phyloP scores from a whole-genome alignment of 2,888 invertebrate species.

The Pharmacophagus antenor region DNA sequence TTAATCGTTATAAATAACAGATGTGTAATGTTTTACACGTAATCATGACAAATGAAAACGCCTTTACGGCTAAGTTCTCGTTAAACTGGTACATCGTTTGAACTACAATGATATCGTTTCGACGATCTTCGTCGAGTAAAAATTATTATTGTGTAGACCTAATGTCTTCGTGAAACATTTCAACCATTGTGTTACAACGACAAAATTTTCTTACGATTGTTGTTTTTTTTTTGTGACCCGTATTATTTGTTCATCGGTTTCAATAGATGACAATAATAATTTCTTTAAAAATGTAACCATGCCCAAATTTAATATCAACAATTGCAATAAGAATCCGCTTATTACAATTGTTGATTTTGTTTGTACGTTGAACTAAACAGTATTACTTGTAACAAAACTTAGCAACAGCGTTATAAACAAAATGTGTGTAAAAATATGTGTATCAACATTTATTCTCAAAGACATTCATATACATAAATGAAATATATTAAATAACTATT shows the following conservation, averaged over 20 bases:
- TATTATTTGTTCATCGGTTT: constrained; percentile 17
- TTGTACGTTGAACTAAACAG: too few relatives aligned
- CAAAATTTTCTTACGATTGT: constrained; percentile 22
- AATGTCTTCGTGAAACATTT: constrained; percentile 28
- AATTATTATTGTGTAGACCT: constrained; percentile 31
- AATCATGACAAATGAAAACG: constrained; percentile 25
- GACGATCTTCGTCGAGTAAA: constrained; percentile 30
- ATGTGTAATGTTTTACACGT: constrained; percentile 19
- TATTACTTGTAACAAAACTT: too few relatives aligned
- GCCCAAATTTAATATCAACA: background rate
- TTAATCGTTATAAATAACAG: too few relatives aligned
- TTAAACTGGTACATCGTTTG: constrained; percentile 30
- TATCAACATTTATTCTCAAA: too few relatives aligned
- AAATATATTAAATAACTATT: too few relatives aligned
- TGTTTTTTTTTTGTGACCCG: constrained; percentile 12
- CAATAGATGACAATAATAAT: background rate
- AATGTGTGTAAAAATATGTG: too few relatives aligned
- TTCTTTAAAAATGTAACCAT: background rate
- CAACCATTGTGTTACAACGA: constrained; percentile 23
- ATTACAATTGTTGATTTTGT: too few relatives aligned
- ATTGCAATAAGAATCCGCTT: too few relatives aligned
- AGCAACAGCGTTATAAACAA: too few relatives aligned
- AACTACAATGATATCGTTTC: constrained; percentile 29
- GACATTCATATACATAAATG: too few relatives aligned
- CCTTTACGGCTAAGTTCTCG: constrained; percentile 23